Conservation (phyloP, 2,888 invertebrate genomes). For the Noctua comes region DNA sequence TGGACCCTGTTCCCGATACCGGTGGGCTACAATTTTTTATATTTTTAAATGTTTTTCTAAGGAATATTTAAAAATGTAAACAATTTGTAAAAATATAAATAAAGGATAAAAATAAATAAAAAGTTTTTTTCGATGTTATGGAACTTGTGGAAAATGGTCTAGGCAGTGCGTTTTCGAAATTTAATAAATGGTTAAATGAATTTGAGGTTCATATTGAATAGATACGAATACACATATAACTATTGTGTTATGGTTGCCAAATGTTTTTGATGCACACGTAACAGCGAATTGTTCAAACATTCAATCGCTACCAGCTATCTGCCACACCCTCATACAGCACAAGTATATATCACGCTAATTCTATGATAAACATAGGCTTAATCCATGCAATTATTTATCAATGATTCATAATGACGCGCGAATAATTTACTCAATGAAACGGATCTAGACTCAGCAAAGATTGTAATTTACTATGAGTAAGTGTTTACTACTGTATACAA, state of each 20-base stretch:
- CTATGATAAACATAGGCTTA: slow-evolving; percentile 47
- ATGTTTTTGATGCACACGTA: not conserved
- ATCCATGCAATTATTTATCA: slow-evolving; percentile 54
- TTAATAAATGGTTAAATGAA: not conserved
- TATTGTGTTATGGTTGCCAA: not conserved
- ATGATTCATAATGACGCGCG: slow-evolving; percentile 56
- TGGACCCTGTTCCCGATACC: too few relatives aligned
- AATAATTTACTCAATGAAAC: slow-evolving; percentile 53
- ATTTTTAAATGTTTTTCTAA: too few relatives aligned
- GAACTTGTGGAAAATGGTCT: not conserved
- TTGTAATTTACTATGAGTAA: slow-evolving; percentile 55
- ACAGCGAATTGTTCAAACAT: not conserved
- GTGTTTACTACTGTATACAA: slow-evolving; percentile 48
- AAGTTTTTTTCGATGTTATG: too few relatives aligned
- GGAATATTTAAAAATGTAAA: too few relatives aligned
- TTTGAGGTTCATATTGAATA: not conserved
- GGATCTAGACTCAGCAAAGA: slow-evolving; percentile 38
- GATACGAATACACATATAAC: not conserved
- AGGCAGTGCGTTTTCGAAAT: not conserved
- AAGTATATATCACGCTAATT: slow-evolving; percentile 16
- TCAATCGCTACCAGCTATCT: not conserved
- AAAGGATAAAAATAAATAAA: too few relatives aligned
- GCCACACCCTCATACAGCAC: slow-evolving; percentile 1
- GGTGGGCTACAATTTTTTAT: too few relatives aligned
- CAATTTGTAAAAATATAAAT: too few relatives aligned